Evolutionary conservation across 2,113 vertebrate species (phyloP).

Genomic region (Perognathus longimembris): DNA sequence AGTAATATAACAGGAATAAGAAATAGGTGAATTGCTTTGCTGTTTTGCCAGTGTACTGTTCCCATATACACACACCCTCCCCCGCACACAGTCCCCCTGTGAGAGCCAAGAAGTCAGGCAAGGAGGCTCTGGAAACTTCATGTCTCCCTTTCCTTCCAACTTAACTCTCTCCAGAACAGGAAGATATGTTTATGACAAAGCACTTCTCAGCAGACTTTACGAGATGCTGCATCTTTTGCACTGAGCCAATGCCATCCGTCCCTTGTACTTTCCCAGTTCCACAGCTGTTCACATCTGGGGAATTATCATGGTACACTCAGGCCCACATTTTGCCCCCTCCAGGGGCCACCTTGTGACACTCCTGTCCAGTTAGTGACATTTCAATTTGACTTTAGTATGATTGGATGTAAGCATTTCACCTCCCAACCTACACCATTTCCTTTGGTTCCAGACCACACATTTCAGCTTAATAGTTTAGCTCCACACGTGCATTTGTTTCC

Average conservation of each 20-base stretch:
- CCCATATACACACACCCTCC: not conserved
- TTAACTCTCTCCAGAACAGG: not conserved
- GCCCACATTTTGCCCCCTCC: not conserved
- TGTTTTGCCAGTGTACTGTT: not conserved
- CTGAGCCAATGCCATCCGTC: not conserved
- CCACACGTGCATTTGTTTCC: not conserved
- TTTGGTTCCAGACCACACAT: slow-evolving; percentile 11
- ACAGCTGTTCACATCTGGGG: not conserved
- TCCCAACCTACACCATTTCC: not conserved
- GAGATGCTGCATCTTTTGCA: not conserved
- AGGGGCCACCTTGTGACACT: not conserved
- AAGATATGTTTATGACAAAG: not conserved
- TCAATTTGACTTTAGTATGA: not conserved
- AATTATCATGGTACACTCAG: not conserved
- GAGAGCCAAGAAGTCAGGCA: not conserved
- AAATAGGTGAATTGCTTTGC: not conserved
- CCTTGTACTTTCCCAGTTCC: not conserved
- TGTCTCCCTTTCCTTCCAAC: not conserved
- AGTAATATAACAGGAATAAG: not conserved
- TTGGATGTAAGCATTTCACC: not conserved
- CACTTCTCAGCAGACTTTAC: not conserved
- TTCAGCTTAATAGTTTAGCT: not conserved
- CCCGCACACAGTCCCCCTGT: not conserved
- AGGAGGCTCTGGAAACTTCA: not conserved
- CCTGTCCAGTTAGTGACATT: not conserved